phyloP scores from a whole-genome alignment of 2,797 vertebrate species.

The Tragelaphus oryx region DNA sequence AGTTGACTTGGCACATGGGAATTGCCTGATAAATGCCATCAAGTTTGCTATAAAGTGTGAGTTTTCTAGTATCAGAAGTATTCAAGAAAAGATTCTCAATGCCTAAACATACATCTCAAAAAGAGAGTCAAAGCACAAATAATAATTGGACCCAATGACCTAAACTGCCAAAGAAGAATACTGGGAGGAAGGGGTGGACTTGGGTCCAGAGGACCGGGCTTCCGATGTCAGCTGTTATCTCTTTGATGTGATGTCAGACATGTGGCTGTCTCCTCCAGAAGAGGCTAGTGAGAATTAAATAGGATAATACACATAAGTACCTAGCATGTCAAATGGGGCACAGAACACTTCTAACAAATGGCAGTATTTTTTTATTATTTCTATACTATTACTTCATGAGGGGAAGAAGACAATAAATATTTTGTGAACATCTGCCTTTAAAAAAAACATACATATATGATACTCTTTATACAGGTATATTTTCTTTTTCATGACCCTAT shows the following conservation, averaged over 20 bases:
- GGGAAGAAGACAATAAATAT: neutral
- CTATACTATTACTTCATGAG: neutral
- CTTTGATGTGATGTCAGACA: neutral
- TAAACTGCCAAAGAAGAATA: neutral
- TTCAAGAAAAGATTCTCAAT: neutral
- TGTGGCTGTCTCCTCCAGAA: neutral
- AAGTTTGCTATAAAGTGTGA: neutral
- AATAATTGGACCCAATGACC: neutral
- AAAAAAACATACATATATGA: neutral
- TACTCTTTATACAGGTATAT: neutral
- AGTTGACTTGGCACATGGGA: neutral
- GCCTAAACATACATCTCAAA: neutral
- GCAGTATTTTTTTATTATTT: neutral
- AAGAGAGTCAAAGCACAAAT: neutral
- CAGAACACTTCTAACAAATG: neutral
- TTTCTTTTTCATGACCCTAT: neutral
- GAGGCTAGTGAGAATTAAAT: neutral
- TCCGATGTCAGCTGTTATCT: neutral
- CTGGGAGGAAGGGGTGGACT: neutral
- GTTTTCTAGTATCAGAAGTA: neutral
- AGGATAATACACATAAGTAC: neutral
- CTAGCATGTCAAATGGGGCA: neutral
- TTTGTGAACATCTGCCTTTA: constrained; percentile 1
- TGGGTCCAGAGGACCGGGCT: neutral
- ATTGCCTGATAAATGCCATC: neutral